Percentiles rank a stretch among this genome's conserved stretches.
phyloP scores from a whole-genome alignment of 2,888 invertebrate species.

The Drosophila prolongata region DNA sequence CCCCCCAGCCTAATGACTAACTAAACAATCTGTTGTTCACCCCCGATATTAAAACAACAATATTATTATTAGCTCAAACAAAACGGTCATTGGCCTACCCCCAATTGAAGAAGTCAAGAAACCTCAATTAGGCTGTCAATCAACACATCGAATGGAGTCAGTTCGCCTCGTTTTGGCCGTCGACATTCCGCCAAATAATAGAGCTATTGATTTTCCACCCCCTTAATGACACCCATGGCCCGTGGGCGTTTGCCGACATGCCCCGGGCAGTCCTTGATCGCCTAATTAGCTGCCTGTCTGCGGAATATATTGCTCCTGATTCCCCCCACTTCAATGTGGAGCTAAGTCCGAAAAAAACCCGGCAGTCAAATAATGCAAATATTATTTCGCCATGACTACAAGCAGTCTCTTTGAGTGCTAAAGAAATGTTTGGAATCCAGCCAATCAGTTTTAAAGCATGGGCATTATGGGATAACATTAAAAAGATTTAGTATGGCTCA shows the following conservation, averaged over 20 bases:
- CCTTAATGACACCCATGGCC: conserved; percentile 50
- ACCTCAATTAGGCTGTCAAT: conserved; percentile 76
- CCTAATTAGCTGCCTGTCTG: conserved; percentile 60
- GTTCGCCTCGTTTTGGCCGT: conserved; percentile 23
- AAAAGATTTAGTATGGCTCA: too few relatives aligned
- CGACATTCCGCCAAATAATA: conserved; percentile 57
- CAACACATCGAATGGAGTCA: conserved; percentile 57
- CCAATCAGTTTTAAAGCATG: neutral
- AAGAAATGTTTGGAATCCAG: neutral
- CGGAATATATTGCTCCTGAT: conserved; percentile 22
- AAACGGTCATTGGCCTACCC: conserved; percentile 61
- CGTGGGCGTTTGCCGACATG: conserved; percentile 46
- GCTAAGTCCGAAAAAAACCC: neutral
- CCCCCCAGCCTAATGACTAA: conserved; percentile 39
- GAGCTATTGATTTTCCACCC: conserved; percentile 70
- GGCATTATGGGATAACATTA: neutral
- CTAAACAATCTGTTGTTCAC: conserved; percentile 36
- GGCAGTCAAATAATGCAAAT: conserved; percentile 18
- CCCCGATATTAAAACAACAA: conserved; percentile 54
- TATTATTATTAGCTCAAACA: conserved; percentile 62
- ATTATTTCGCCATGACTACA: neutral
- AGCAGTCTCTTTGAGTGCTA: neutral
- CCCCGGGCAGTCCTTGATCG: conserved; percentile 55
- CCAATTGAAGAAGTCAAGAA: conserved; percentile 60
- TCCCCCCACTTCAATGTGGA: neutral